Conservation (phyloP, 2,113 vertebrate genomes). For the Bungarus multicinctus region DNA sequence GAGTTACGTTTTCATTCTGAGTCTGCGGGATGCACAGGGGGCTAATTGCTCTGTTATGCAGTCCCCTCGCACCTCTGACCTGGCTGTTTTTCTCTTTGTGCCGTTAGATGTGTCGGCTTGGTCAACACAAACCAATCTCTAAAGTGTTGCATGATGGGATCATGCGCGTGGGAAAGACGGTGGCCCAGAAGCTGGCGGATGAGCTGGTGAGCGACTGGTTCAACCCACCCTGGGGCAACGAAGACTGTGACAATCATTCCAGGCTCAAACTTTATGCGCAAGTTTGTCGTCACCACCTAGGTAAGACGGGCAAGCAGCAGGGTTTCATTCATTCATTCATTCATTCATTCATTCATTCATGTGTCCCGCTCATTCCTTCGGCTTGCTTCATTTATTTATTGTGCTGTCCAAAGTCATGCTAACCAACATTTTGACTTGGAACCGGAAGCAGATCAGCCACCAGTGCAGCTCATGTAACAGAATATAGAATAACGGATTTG, state of each 20-base stretch:
- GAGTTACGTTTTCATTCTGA: background rate
- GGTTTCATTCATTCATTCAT: background rate
- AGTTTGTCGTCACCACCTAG: constrained; percentile 89
- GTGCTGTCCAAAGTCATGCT: background rate
- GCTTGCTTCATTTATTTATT: background rate
- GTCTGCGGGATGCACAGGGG: background rate
- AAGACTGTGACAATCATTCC: constrained; percentile 89
- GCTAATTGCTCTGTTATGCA: background rate
- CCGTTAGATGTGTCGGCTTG: constrained; percentile 88
- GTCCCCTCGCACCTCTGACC: background rate
- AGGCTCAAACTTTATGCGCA: constrained; percentile 93
- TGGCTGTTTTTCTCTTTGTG: constrained; percentile 18
- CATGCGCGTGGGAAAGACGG: constrained; percentile 80
- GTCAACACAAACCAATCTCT: constrained; percentile 93
- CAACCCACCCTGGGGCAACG: constrained; percentile 84
- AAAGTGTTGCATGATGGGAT: constrained; percentile 92
- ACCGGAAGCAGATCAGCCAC: background rate
- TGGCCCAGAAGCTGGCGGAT: constrained; percentile 78
- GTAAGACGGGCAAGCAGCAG: constrained; percentile 63
- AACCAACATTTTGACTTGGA: background rate
- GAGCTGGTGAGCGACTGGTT: constrained; percentile 88
- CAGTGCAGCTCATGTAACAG: too few species aligned
- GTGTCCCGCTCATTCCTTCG: background rate
- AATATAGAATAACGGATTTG: too few species aligned
- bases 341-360: background rate